Conservation (phyloP, 2,797 vertebrate genomes). For the Peromyscus aztecus region DNA sequence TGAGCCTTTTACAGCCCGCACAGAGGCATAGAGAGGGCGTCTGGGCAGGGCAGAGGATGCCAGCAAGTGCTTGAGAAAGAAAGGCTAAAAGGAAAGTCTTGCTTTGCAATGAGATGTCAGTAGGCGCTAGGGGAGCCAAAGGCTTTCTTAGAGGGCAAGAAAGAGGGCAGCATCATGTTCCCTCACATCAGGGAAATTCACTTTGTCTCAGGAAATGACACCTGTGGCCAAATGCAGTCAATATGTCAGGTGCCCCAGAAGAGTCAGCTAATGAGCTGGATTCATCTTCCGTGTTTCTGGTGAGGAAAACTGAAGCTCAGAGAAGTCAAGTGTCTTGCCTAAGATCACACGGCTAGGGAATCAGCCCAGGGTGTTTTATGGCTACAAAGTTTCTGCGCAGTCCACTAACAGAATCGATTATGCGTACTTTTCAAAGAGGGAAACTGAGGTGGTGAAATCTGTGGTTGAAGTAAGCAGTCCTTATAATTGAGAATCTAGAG, state of each 20-base stretch:
- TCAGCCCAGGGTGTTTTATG: not conserved
- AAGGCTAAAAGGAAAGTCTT: not conserved
- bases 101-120: not conserved
- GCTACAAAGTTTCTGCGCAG: not conserved
- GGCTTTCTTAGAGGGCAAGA: not conserved
- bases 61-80: not conserved
- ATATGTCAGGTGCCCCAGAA: not conserved
- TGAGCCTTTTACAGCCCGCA: not conserved
- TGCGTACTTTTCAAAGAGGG: constrained; percentile 3
- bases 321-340: constrained; percentile 23
- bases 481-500: not conserved
- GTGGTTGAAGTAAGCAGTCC: not conserved
- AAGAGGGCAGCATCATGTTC: not conserved
- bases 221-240: not conserved
- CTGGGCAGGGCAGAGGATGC: not conserved
- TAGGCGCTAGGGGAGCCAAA: not conserved
- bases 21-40: not conserved
- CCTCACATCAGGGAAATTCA: not conserved
- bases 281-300: not conserved
- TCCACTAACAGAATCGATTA: not conserved
- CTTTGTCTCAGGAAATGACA: not conserved
- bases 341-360: not conserved
- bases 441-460: constrained; percentile 53
- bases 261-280: not conserved
- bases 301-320: constrained; percentile 41